Base-by-base conservation (phyloP, 2,888 invertebrate genomes). In the Augochlorella aurata region DNA sequence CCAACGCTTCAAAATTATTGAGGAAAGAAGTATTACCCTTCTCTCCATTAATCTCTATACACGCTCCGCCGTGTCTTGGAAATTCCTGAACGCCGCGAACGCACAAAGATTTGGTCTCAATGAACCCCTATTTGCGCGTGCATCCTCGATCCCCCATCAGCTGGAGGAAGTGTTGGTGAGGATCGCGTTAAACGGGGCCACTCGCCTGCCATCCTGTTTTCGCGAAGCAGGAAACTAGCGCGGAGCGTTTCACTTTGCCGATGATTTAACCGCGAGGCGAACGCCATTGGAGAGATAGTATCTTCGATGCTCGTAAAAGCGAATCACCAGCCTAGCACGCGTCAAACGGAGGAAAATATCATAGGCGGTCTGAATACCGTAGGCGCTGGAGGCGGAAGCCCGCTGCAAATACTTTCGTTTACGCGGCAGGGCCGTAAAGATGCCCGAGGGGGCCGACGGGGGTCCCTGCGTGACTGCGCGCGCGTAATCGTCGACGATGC, bases 321-420 rank as follows among this genome's bases (percentile, higher is more conserved):
- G 65, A 69, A 58, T 66, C 47, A 66, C 50, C 65, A 50, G 49
- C 47, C 50, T 81, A 72, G 72, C 83, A 71, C 77, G 84, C 80
- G 85, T 79, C 72, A 52, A 58, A 67, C 67, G 73, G 77, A 66
- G 76, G 83, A 74, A 81, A 85, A 85, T 85, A 81, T 81, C 79
- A 74, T 72, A 54, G 79, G 67, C 74, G 72, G 61, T 68, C 75
- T 61, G 72, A 75, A 67, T 77, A 77, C 78, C 76, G 68, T 73
- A 54, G 44, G 68, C 45, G 66, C 54, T 66, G 78, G 71, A 72
- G 75, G 71, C 78, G 65, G 79, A 77, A 65, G 79, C 78, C 80
- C 71, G 76, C 81, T 82, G 79, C 77, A 72, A 84, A 82, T 84
- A 82, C 86, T 79, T 82, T 71, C 79, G 77, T 79, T 78, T 74